These are phyloP conservation scores for Eclectus roratus DNA, from an alignment of 2,113 vertebrate genomes.

Conservation along the genomic window DNA sequence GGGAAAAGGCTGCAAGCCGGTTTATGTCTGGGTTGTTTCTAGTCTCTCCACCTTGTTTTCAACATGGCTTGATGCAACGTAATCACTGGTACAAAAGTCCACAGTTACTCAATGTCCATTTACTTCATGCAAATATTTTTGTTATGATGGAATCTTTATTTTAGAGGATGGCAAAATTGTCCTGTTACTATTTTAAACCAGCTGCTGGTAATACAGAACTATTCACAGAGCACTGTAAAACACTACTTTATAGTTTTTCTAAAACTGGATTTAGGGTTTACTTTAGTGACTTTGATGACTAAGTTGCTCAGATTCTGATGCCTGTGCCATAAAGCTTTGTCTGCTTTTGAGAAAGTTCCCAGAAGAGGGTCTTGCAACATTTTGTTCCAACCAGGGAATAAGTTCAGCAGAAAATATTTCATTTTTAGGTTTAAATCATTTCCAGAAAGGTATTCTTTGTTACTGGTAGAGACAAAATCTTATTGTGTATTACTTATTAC, in stretches of 20 bases:
- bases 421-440: not conserved
- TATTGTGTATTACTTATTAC: not conserved
- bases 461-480: not conserved
- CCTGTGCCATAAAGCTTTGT: not conserved
- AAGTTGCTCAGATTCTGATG: not conserved
- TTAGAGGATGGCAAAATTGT: constrained; percentile 26
- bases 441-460: not conserved
- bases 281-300: not conserved
- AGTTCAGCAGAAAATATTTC: not conserved
- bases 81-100: not conserved
- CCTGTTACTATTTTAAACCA: constrained; percentile 46
- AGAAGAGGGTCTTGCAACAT: not conserved
- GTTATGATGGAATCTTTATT: not conserved
- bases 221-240: not conserved
- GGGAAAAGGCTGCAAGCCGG: rapidly evolving
- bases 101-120: constrained; percentile 16
- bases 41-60: not conserved
- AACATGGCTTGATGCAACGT: not conserved
- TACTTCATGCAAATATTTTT: constrained; percentile 56
- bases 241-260: not conserved
- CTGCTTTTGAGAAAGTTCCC: not conserved
- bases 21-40: not conserved
- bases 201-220: not conserved
- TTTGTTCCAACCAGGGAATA: not conserved
- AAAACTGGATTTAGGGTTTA: constrained; percentile 4